Base-by-base conservation (phyloP, 2,797 vertebrate genomes). In the Hapalemur alaotrensis region DNA sequence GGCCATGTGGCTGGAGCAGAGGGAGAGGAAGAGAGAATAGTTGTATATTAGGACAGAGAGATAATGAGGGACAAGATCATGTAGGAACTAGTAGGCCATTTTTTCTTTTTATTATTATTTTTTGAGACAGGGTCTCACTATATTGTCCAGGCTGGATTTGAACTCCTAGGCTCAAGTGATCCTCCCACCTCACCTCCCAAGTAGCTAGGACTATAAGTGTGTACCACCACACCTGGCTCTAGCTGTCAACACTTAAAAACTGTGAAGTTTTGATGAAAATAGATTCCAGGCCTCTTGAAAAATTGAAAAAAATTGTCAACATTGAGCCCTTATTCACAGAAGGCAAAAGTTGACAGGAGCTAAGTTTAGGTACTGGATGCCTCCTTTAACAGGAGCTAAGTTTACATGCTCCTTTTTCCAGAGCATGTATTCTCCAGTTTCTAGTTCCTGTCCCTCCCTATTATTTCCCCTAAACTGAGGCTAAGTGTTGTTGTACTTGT, bases 181-280 rank as follows among this genome's bases (percentile, higher is more conserved):
- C 43, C 72, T 73, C 15, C 28, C 9, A 28, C 8, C 43, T 73
- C 28, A 46, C 41, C 41, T 73, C 41, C 14, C 43, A 46, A 73
- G 15, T 46, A 46, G 43, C 72, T 73, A 15, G 41, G 43, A 73
- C 72, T 46, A 46, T 14, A 73, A 28, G 28, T 15, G 8, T 46
- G 15, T 18, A 28, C 28, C 43, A 46, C 28, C 43, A 73, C 4
- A 15, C 72, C 28, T 46, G 14, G 43, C 28, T 30, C 30, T 70
- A 89, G n/a, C 70, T 84, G 54, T 91, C 25, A 46, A 50, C 46
- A 82, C 28, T 95, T 79, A 79, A 92, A 93, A 92, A 59, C 87
- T 82, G 30, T 89, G 23, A 91, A 67, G 22, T 41, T 52, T 89
- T 89, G 32, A 61, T 9, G 65, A 73, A 92, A 94, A 69, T 61